Base-by-base conservation (phyloP, 1,140 invertebrate species). In the Meloidogyne exigua region DNA sequence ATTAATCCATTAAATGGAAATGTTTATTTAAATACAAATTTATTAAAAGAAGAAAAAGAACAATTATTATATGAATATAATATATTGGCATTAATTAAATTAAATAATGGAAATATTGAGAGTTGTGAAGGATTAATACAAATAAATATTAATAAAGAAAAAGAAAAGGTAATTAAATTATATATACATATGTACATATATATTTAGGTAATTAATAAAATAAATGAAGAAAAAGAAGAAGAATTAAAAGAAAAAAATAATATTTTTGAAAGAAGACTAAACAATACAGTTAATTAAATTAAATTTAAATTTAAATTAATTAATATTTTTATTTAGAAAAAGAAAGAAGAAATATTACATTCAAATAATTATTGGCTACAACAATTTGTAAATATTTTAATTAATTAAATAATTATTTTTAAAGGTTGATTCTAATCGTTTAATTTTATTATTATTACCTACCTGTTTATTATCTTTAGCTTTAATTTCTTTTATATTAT, bases 391-490 rank as follows among this genome's bases (percentile, higher is more conserved):
- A 39, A 39, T 39, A n/a, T n/a, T 15, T n/a, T 57, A n/a, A n/a
- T 57, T 57, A 18, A 18, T 57, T n/a, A 57, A 57, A 57, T n/a
- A 18, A 18, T 57, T 57, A n/a, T 0, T n/a, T 57, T 5, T n/a
- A n/a, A 49, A 49, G 49, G 49, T 57, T 57, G n/a, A 57, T 57
- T 57, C 49, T 57, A 57, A 57, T 57, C 49, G 49, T 57, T 57
- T 57, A 57, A 57, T 57, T n/a, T n/a, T 57, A n/a, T 57, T 57
- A 57, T 12, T 57, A 15, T n/a, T 57, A n/a, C 49, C 49, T n/a
- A 57, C 49, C 21, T 57, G 49, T 57, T 57, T 57, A 57, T 57
- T 57, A n/a, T 57, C 49, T 57, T 57, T 57, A 57, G 49, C n/a
- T 57, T 57, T 57, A 57, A 57, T 57, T 57, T 57, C 49, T 15